phyloP scores from a whole-genome alignment of 2,797 vertebrate genomes.

The Buceros bicornis region DNA sequence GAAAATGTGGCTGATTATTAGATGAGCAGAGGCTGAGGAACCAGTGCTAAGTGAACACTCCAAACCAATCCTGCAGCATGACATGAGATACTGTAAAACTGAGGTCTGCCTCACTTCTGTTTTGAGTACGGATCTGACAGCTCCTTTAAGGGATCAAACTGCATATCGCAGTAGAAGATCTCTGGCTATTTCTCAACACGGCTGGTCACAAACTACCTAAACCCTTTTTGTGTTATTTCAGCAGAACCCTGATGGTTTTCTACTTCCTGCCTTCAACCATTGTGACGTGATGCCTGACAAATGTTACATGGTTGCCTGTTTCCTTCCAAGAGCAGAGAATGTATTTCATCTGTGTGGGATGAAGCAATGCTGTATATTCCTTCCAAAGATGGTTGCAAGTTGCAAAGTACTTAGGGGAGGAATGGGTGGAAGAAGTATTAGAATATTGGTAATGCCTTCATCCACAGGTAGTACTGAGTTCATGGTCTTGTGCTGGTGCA shows the following conservation, averaged over 20 bases:
- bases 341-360: slow-evolving; percentile 16
- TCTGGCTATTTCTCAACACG: not conserved
- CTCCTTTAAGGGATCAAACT: not conserved
- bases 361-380: slow-evolving; percentile 4
- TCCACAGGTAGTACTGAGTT: not conserved
- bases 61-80: not conserved
- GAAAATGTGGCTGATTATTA: not conserved
- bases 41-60: not conserved
- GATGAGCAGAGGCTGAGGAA: not conserved
- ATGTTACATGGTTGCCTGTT: rapidly evolving
- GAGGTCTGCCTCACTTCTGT: not conserved
- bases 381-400: not conserved
- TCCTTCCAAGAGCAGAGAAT: slow-evolving; percentile 6
- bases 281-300: not conserved
- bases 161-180: not conserved
- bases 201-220: not conserved
- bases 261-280: not conserved
- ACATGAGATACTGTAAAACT: rapidly evolving
- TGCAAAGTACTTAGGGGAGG: not conserved
- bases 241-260: not conserved
- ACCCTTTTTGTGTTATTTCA: not conserved
- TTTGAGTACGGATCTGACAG: not conserved
- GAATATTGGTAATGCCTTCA: not conserved
- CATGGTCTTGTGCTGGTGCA: not conserved
- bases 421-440: not conserved